Evolutionary conservation across 35 echinoderm and acorn worm species (phyloP), one percentile per base, ranked within the genome.

Genomic region (Diadema setosum): DNA sequence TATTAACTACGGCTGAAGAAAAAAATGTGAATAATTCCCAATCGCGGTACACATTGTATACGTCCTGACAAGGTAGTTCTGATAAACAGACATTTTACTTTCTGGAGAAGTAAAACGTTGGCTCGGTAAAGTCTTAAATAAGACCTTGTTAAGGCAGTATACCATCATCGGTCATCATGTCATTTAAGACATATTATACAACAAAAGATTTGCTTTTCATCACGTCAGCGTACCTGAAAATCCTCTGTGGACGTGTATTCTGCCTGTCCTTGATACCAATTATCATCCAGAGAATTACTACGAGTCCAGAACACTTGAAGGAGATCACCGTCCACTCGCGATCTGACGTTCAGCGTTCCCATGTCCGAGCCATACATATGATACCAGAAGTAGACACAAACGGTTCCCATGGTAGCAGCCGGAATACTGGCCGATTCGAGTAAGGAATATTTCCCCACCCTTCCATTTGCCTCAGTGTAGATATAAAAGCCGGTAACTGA

Each of bases 341-440:
- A 12, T 3, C 37, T 67, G n/a, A 92, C 70, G 48, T 78, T 92
- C 30, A 92, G 83, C 5, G 90, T 87, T 16, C 90, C 90, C 24
- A 92, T 86, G 23, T 86, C 45, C 21, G 67, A 23, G 6, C 90
- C 90, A 26, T 80, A 86, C 90, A 92, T 92, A 55, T 92, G 90
- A 80, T 92, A 92, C 33, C 63, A 87, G 57, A 92, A 92, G 6
- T 39, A 44, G 9, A 81, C 37, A 39, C 90, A 92, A 9, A 75
- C 63, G 12, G 23, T 27, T 31, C 27, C 3, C n/a, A 67, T 27
- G 6, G 2, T 6, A 7, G n/a, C 5, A 16, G 63, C 4, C 2
- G 63, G 63, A 32, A 67, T 5, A 34, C 12, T 31, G 29, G 5
- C 8, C 37, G 63, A 67, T 16, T 67, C 63, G 1, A 67, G 63